phyloP scores from a whole-genome alignment of 2,888 invertebrate genomes.

The Athetis lepigone region DNA sequence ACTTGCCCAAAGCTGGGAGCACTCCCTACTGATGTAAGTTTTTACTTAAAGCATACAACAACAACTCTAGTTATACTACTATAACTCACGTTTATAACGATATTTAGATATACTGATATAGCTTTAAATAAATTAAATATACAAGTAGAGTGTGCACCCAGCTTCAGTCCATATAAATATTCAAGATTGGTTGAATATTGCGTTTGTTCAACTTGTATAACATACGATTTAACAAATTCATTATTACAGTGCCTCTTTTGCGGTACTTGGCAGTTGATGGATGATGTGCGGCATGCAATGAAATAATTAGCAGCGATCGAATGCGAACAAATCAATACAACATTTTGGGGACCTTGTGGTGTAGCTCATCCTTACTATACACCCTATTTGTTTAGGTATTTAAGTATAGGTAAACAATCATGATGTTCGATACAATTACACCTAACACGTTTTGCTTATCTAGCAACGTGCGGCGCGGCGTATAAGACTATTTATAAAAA shows the following conservation, averaged over 20 bases:
- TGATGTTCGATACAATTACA: too few species aligned
- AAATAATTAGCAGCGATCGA: too few species aligned
- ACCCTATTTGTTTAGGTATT: too few species aligned
- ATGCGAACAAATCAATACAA: too few species aligned
- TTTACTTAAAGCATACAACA: constrained; percentile 1
- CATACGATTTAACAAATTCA: not conserved
- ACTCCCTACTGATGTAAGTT: constrained; percentile 38
- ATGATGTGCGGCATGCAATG: too few species aligned
- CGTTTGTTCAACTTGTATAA: constrained; percentile 1
- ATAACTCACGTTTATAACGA: not conserved
- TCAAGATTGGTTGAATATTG: constrained; percentile 54
- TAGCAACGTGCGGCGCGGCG: too few species aligned
- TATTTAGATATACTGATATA: constrained; percentile 2
- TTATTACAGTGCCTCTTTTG: not conserved
- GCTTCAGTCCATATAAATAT: constrained; percentile 47
- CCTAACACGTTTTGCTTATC: too few species aligned
- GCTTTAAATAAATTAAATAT: constrained; percentile 1
- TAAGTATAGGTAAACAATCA: too few species aligned
- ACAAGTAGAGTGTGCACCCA: constrained; percentile 38
- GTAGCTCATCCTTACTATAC: too few species aligned
- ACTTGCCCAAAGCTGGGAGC: constrained; percentile 51
- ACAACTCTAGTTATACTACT: not conserved
- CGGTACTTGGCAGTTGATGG: not conserved
- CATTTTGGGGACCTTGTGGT: too few species aligned
- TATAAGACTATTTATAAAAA: too few species aligned